Conservation (phyloP, 2,113 vertebrate species). For the Phoenicopterus ruber region DNA sequence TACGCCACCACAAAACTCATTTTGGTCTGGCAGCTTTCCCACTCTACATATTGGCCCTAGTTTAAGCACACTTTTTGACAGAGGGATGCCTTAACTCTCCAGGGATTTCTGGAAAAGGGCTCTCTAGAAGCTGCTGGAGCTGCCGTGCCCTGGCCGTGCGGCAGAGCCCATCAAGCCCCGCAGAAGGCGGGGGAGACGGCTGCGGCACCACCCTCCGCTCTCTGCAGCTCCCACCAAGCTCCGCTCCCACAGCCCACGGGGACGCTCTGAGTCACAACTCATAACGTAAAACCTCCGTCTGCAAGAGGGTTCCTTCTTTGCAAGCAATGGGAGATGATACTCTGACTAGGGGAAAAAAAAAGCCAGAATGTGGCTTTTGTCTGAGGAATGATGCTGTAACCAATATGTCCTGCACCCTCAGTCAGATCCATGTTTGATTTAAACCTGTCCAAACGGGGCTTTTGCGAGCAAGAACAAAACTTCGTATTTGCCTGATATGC, state of each 20-base stretch:
- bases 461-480: not conserved
- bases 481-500: not conserved
- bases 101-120: not conserved
- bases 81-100: not conserved
- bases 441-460: not conserved
- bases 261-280: not conserved
- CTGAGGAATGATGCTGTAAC: not conserved
- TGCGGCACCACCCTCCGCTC: not conserved
- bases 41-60: not conserved
- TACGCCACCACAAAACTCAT: not conserved
- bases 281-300: not conserved
- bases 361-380: not conserved
- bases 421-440: not conserved
- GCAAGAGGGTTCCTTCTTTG: not conserved
- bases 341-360: not conserved
- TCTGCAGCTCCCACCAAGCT: not conserved
- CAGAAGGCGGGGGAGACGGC: not conserved
- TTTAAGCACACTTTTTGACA: not conserved
- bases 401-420: not conserved
- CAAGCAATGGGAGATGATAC: not conserved
- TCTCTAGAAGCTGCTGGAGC: not conserved
- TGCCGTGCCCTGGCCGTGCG: fast-evolving
- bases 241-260: not conserved
- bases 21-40: not conserved
- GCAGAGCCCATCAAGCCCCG: not conserved